phyloP scores from a whole-genome alignment of 2,888 invertebrate genomes.

The Eristalinus aeneus region DNA sequence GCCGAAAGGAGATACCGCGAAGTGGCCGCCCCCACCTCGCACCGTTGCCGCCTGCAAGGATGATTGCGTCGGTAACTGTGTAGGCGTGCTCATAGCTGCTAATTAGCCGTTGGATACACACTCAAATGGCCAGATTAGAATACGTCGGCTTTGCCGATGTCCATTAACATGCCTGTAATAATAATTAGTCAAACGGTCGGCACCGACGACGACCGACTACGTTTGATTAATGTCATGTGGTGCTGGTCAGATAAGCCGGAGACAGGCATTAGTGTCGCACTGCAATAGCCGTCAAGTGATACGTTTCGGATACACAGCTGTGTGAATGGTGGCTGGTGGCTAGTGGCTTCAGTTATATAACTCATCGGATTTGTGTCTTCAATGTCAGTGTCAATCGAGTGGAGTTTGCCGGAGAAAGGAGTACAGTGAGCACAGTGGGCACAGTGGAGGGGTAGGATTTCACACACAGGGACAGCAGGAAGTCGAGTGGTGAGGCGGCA shows the following conservation, averaged over 20 bases:
- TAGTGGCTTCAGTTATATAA: slow-evolving; percentile 32
- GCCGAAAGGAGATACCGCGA: slow-evolving; percentile 47
- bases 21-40: neutral
- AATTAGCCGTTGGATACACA: slow-evolving; percentile 44
- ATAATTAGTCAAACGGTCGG: slow-evolving; percentile 50
- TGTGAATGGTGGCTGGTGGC: neutral
- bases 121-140: slow-evolving; percentile 45
- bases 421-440: neutral
- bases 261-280: slow-evolving; percentile 51
- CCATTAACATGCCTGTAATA: slow-evolving; percentile 59
- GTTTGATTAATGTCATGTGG: slow-evolving; percentile 48
- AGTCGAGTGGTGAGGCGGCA: neutral
- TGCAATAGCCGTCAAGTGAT: slow-evolving; percentile 53
- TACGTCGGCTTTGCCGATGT: slow-evolving; percentile 44
- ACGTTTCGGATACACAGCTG: slow-evolving; percentile 4
- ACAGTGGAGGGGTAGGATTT: neutral
- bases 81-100: slow-evolving; percentile 25
- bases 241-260: slow-evolving; percentile 37
- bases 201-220: slow-evolving; percentile 4
- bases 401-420: neutral
- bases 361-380: slow-evolving; percentile 46
- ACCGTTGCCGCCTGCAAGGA: slow-evolving; percentile 38
- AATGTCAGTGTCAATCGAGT: slow-evolving; percentile 60
- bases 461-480: neutral
- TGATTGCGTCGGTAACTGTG: neutral